Percentiles rank a stretch among this genome's conserved stretches.
Conservation (phyloP, 2,113 vertebrate genomes). For the Malurus melanocephalus region DNA sequence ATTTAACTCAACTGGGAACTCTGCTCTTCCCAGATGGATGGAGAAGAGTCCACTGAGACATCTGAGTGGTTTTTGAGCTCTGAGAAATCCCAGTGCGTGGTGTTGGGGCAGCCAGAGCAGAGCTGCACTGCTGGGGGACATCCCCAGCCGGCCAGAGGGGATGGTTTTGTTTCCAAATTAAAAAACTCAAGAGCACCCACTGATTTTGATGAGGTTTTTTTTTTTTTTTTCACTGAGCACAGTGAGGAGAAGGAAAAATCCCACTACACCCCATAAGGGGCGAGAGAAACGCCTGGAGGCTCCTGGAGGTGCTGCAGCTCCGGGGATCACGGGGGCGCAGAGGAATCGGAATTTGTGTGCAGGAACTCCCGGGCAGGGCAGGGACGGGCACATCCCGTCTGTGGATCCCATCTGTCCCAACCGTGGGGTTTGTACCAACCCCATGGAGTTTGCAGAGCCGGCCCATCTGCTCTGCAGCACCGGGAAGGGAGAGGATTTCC, state of each 20-base stretch:
- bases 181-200: background rate
- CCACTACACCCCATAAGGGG: rapidly evolving
- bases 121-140: background rate
- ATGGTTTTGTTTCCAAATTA: rapidly evolving
- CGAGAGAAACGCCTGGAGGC: rapidly evolving
- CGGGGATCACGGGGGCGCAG: rapidly evolving
- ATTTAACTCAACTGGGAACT: background rate
- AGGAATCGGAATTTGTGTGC: background rate
- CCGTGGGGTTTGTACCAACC: background rate
- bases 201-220: background rate
- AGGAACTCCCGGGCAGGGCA: rapidly evolving
- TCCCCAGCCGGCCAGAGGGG: background rate
- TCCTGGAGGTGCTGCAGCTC: rapidly evolving
- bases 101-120: background rate
- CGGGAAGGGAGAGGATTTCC: background rate
- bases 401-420: background rate
- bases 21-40: background rate
- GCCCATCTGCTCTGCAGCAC: background rate
- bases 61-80: background rate
- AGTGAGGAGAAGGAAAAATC: background rate
- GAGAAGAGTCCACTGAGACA: background rate
- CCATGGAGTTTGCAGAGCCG: background rate
- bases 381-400: background rate
- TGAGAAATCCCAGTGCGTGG: background rate
- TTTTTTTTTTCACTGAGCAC: background rate